Conservation (phyloP, 2,113 vertebrate species). For the Tauraco erythrolophus region DNA sequence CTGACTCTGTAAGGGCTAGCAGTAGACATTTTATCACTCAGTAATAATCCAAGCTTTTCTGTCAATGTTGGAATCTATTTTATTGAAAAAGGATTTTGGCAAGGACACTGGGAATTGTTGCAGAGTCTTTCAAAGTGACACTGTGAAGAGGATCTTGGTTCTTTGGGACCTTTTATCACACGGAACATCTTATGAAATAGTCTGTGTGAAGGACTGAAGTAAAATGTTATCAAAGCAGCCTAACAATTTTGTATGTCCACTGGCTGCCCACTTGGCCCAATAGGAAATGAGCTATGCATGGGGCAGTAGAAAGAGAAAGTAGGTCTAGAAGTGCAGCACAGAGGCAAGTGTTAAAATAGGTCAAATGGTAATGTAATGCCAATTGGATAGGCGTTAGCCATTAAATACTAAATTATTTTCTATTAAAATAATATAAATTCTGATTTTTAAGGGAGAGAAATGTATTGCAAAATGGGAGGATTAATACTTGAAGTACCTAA, state of each 20-base stretch:
- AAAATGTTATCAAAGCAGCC: slow-evolving; percentile 1
- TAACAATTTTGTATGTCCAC: neutral
- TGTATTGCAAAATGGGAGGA: neutral
- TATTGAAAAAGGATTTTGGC: slow-evolving; percentile 41
- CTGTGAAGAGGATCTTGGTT: slow-evolving; percentile 9
- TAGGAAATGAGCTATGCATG: neutral
- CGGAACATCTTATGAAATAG: neutral
- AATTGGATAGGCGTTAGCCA: neutral
- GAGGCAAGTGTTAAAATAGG: slow-evolving; percentile 18
- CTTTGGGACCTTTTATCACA: neutral
- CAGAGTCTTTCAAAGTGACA: slow-evolving; percentile 8
- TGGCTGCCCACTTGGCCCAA: neutral
- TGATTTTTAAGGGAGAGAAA: neutral
- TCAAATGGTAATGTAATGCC: neutral
- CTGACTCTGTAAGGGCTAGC: slow-evolving; percentile 6
- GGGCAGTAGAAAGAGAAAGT: neutral
- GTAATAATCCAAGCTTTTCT: slow-evolving; percentile 45
- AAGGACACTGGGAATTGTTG: slow-evolving; percentile 5
- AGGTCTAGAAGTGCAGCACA: neutral
- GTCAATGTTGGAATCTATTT: slow-evolving; percentile 37
- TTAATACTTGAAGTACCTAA: neutral
- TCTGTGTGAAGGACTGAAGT: neutral
- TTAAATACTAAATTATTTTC: neutral
- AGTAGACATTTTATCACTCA: slow-evolving; percentile 28
- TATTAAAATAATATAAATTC: neutral